phyloP scores from a whole-genome alignment of 30 jellyfish, hydroid and myxozoan species.

The Sanderia malayensis region DNA sequence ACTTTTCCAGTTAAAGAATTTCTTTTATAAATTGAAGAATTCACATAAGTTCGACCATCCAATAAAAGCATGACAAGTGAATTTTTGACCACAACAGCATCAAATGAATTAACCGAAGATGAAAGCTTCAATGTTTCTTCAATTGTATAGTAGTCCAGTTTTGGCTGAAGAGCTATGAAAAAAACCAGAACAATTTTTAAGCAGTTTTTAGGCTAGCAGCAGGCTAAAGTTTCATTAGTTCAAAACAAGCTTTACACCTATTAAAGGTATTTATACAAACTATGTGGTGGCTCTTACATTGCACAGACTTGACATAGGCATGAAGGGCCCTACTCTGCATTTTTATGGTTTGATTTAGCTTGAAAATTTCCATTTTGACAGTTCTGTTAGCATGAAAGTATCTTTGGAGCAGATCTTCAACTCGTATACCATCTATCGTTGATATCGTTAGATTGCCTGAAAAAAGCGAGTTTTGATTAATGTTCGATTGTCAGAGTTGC shows the following conservation, averaged over 20 bases:
- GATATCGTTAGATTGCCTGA: conserved; percentile 48
- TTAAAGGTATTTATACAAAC: too few relatives aligned
- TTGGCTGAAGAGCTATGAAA: conserved; percentile 44
- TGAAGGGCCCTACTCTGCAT: conserved; percentile 31
- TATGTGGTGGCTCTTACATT: too few relatives aligned
- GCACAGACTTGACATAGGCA: conserved; percentile 9
- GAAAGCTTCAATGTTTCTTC: conserved; percentile 12
- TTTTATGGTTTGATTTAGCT: neutral
- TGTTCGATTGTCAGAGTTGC: too few relatives aligned
- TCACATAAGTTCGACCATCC: neutral
- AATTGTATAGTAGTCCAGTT: conserved; percentile 35
- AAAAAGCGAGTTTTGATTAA: too few relatives aligned
- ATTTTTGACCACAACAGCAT: conserved; percentile 14
- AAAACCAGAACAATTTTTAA: too few relatives aligned
- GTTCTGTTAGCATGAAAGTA: conserved; percentile 5
- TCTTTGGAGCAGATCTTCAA: conserved; percentile 6
- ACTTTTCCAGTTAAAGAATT: neutral
- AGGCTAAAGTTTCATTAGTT: too few relatives aligned
- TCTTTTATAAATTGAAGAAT: conserved; percentile 34
- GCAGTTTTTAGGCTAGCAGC: too few relatives aligned
- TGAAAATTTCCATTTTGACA: neutral
- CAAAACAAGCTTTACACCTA: too few relatives aligned
- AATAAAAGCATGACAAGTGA: conserved; percentile 21
- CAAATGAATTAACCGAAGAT: conserved; percentile 36
- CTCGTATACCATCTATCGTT: conserved; percentile 49